A percentile compares a stretch with the other conserved stretches of the same genome.
Evolutionary conservation across 2,888 invertebrate genomes (phyloP).

Genomic region (Chrysotoxum bicinctum): DNA sequence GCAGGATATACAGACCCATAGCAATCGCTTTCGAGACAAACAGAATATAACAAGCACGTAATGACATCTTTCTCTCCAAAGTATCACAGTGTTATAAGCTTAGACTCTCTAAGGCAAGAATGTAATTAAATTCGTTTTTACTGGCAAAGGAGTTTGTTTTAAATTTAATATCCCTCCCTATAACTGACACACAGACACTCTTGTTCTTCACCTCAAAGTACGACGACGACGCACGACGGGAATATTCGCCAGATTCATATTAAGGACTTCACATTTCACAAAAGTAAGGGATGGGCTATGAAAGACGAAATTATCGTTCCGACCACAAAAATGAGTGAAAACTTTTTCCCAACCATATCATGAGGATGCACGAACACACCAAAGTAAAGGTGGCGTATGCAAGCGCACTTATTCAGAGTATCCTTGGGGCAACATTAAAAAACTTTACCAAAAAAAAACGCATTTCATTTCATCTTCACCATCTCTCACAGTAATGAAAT

Average conservation of each 20-base stretch:
- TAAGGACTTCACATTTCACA: constrained; percentile 9
- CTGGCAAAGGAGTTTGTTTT: constrained; percentile 45
- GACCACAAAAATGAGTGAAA: constrained; percentile 8
- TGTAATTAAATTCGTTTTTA: constrained; percentile 68
- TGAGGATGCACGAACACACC: constrained; percentile 17
- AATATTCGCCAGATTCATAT: constrained; percentile 22
- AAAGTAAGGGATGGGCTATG: neutral
- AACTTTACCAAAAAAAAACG: neutral
- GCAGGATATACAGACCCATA: neutral
- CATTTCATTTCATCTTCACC: constrained; percentile 7
- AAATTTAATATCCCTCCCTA: constrained; percentile 10
- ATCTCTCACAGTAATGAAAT: constrained; percentile 49
- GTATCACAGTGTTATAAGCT: constrained; percentile 24
- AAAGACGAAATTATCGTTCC: constrained; percentile 8
- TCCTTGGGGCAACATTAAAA: neutral
- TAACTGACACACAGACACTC: neutral
- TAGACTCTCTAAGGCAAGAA: constrained; percentile 19
- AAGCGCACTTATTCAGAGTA: constrained; percentile 20
- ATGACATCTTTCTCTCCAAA: constrained; percentile 30
- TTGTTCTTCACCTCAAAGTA: neutral
- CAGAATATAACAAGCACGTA: constrained; percentile 44
- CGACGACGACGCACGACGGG: neutral
- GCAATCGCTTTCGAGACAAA: constrained; percentile 16
- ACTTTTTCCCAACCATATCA: neutral
- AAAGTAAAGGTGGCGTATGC: neutral